Evolutionary conservation across 2,113 vertebrate species (phyloP), one percentile per base, ranked within the genome.

Genomic region (Vicugna pacos): DNA sequence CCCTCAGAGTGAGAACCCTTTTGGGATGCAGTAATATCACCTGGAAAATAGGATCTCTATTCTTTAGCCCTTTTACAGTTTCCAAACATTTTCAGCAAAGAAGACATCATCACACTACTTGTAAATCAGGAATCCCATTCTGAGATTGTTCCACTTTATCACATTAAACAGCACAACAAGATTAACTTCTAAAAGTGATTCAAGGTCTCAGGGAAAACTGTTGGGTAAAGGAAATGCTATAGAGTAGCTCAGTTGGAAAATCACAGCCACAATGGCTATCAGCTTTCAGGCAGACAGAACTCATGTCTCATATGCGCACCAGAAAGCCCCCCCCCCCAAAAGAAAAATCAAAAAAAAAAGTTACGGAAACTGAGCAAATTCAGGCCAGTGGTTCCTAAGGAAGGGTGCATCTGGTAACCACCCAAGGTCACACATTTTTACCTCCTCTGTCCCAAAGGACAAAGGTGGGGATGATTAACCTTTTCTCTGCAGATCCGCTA

Each of bases 131-230:
- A 86, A 69, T 38, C 28, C 69, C 75, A 93, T 79, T 81, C 67
- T 13, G 1, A 90, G 35, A 46, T 28, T 12, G 3, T 4, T 46
- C 52, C 22, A 64, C 32, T 75, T 89, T 52, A 50, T 38, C 77
- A 77, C 69, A 89, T 4, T 77, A 30, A 95, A 94, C 8, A 72
- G 26, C 11, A 88, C 38, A 91, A 84, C 81, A 14, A 52, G 50
- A 93, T 77, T 93, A 96, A 79, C 85, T 86, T 82, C 72, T 69
- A 81, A 77, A 87, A 90, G 46, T 73, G 67, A 95, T 24, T 42
- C 50, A 60, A 86, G 30, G 46, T 73, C 77, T 93, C 56, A 89
- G 38, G 65, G 58, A 93, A 86, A 73, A 90, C 28, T 72, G 30
- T 67, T 93, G 82, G 73, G 42, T 58, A 69, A 89, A 89, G 30